Percentiles rank a stretch among this genome's conserved stretches.
phyloP scores from a whole-genome alignment of 1,140 invertebrate species.

The Melanaphis sacchari region DNA sequence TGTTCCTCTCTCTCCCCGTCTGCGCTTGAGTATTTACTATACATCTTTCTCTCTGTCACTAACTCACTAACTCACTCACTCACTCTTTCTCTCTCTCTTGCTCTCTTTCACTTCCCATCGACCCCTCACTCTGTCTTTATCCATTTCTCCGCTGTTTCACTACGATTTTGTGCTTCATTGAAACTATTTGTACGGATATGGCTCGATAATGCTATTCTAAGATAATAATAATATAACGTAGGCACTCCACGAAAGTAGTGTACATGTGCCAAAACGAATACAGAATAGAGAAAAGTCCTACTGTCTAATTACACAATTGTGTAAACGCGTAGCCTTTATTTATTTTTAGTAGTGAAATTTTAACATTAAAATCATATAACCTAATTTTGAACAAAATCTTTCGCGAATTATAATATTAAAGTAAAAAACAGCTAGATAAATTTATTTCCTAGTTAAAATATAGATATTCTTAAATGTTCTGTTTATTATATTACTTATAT shows the following conservation, averaged over 20 bases:
- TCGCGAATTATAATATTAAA: not conserved
- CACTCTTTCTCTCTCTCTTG: not conserved
- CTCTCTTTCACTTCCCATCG: not conserved
- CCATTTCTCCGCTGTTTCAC: constrained; percentile 13
- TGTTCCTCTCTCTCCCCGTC: not conserved
- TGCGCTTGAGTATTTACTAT: not conserved
- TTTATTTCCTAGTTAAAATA: not conserved
- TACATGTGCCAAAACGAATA: constrained; percentile 1
- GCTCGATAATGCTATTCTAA: constrained; percentile 32
- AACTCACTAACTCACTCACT: too few species aligned
- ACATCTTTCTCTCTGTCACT: not conserved
- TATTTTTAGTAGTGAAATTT: constrained; percentile 18
- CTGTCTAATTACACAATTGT: constrained; percentile 41
- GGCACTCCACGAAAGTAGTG: constrained; percentile 16
- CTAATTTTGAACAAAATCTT: not conserved
- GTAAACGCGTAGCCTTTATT: not conserved
- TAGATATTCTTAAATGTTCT: not conserved
- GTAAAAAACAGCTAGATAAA: not conserved
- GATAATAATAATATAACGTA: not conserved
- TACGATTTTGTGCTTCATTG: constrained; percentile 41
- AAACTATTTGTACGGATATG: constrained; percentile 43
- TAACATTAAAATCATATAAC: constrained; percentile 7
- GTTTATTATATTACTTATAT: not conserved
- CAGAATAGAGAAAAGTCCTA: not conserved
- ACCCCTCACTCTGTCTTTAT: not conserved